These are phyloP conservation scores for Phalacrocorax brasilianus DNA, from an alignment of 2,113 vertebrate genomes.

Conservation along the genomic window DNA sequence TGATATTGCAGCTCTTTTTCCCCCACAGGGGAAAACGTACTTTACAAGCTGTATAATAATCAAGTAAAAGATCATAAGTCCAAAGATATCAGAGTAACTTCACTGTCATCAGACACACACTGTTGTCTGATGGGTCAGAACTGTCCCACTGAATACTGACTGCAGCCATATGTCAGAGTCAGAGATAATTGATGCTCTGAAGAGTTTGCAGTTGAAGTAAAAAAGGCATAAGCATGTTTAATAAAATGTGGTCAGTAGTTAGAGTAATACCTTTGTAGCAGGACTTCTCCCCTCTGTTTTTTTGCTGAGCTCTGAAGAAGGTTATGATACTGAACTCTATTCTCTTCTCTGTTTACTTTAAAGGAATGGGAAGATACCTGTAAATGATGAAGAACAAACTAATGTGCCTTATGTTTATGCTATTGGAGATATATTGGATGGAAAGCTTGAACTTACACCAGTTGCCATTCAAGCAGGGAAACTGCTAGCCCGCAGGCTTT, in stretches of 20 bases:
- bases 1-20: background rate
- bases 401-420: constrained; percentile 89
- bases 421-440: constrained; percentile 92
- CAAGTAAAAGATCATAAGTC: background rate
- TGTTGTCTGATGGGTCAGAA: background rate
- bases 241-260: background rate
- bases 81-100: background rate
- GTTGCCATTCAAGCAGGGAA: constrained; percentile 93
- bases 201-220: background rate
- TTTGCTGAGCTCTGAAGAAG: background rate
- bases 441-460: constrained; percentile 91
- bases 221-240: background rate
- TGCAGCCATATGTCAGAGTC: background rate
- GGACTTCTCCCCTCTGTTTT: background rate
- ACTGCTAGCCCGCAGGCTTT: constrained; percentile 89
- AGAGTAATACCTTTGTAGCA: background rate
- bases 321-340: background rate
- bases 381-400: constrained; percentile 91
- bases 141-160: background rate
- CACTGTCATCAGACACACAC: background rate
- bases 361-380: constrained; percentile 92
- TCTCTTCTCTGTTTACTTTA: background rate
- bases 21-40: background rate
- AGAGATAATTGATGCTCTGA: background rate
- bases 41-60: background rate